A percentile compares a stretch with the other conserved stretches of the same genome.
phyloP scores from a whole-genome alignment of 2,797 vertebrate species.

The Hozukius guyotensis region DNA sequence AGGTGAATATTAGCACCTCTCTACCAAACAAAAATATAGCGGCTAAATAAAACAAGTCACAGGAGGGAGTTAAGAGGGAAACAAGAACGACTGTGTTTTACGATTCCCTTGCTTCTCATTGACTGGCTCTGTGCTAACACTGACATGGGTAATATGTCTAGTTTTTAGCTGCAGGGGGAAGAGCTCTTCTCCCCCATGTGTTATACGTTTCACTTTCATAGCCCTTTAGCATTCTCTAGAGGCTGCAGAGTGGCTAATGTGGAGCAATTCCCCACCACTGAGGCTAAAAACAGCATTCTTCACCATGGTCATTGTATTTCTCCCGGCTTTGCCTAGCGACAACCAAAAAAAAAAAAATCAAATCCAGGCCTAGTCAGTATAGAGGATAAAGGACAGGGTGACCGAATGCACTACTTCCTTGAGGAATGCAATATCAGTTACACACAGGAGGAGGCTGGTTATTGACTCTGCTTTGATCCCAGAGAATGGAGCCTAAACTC shows the following conservation, averaged over 20 bases:
- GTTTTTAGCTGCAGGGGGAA: conserved; percentile 28
- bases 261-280: conserved; percentile 40
- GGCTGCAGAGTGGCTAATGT: conserved; percentile 49
- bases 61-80: conserved; percentile 9
- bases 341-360: conserved; percentile 16
- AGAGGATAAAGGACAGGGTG: conserved; percentile 43
- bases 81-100: conserved; percentile 14
- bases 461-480: conserved; percentile 38
- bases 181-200: conserved; percentile 18
- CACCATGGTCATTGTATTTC: conserved; percentile 48
- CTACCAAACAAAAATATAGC: neutral
- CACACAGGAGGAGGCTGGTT: conserved; percentile 11
- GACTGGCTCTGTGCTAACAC: neutral
- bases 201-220: conserved; percentile 30
- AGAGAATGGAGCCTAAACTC: conserved; percentile 24
- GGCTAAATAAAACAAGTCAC: conserved; percentile 21
- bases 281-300: conserved; percentile 67
- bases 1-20: neutral
- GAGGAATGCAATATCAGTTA: conserved; percentile 25
- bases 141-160: conserved; percentile 39
- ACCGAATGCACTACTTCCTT: conserved; percentile 21
- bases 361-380: conserved; percentile 33
- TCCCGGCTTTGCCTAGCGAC: conserved; percentile 65
- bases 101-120: conserved; percentile 41
- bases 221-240: conserved; percentile 28